A percentile compares a stretch with the other conserved stretches of the same genome.
Conservation (phyloP, 2,888 invertebrate genomes). For the Molorchus minor region DNA sequence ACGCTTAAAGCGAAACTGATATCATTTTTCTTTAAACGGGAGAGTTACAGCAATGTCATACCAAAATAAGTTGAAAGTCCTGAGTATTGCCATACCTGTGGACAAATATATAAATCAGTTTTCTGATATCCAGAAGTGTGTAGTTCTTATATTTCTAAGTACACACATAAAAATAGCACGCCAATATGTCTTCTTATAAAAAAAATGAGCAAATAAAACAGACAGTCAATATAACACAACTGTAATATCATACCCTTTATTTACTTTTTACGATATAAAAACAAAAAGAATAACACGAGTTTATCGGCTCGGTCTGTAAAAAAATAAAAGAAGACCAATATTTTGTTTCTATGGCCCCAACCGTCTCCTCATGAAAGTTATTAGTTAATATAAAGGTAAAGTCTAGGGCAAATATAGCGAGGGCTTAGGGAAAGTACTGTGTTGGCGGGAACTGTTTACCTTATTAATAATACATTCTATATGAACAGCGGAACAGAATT, state of each 20-base stretch:
- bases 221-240: conserved; percentile 7
- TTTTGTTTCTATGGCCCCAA: background rate
- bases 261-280: conserved; percentile 9
- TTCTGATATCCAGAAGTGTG: too few species aligned
- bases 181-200: too few species aligned
- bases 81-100: too few species aligned
- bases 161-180: too few species aligned
- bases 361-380: conserved; percentile 15
- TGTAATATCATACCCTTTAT: conserved; percentile 1
- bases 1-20: too few species aligned
- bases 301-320: conserved; percentile 11
- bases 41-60: too few species aligned
- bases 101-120: too few species aligned
- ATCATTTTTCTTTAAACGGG: too few species aligned
- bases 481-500: conserved; percentile 9
- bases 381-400: conserved; percentile 16
- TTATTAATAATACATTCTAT: conserved; percentile 19
- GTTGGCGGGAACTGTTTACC: conserved; percentile 15
- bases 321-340: conserved; percentile 14
- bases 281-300: conserved; percentile 6
- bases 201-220: conserved; percentile 8
- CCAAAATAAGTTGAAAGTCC: too few species aligned
- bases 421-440: conserved; percentile 9
- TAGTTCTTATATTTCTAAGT: too few species aligned
- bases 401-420: conserved; percentile 8